phyloP scores from a whole-genome alignment of 2,888 invertebrate genomes.

The Megastigmus dorsalis region DNA sequence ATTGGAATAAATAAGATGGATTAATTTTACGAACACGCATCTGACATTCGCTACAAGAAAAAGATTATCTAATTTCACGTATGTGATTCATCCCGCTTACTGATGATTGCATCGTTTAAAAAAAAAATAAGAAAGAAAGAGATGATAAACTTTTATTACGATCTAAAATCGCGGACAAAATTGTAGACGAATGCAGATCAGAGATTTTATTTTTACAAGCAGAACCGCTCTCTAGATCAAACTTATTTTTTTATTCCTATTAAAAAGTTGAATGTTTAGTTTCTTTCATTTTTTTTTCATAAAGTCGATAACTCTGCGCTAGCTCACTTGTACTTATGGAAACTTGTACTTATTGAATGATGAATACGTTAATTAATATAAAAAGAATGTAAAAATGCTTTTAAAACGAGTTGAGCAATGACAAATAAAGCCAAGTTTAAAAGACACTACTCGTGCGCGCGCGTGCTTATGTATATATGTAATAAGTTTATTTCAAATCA shows the following conservation, averaged over 20 bases:
- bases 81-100: too few relatives aligned
- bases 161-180: conserved; percentile 17
- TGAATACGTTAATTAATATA: conserved; percentile 26
- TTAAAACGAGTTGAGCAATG: conserved; percentile 25
- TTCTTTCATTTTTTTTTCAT: conserved; percentile 41
- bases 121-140: conserved; percentile 15
- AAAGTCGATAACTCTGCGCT: conserved; percentile 35
- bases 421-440: conserved; percentile 21
- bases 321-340: conserved; percentile 41
- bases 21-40: conserved; percentile 48
- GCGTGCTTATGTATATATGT: conserved; percentile 53
- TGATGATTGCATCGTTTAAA: too few relatives aligned
- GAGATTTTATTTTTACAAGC: conserved; percentile 55
- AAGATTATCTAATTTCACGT: conserved; percentile 27
- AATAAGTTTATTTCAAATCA: conserved; percentile 48
- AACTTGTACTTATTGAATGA: conserved; percentile 28
- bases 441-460: conserved; percentile 42
- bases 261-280: conserved; percentile 41
- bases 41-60: conserved; percentile 37
- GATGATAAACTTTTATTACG: conserved; percentile 29
- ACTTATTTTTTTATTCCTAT: conserved; percentile 52
- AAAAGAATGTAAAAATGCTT: conserved; percentile 42
- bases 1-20: conserved; percentile 37
- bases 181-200: conserved; percentile 33
- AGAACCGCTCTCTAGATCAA: conserved; percentile 41